Percentiles rank a stretch among this genome's conserved stretches.
Conservation (phyloP, 2,113 vertebrate species). For the Turnix velox region DNA sequence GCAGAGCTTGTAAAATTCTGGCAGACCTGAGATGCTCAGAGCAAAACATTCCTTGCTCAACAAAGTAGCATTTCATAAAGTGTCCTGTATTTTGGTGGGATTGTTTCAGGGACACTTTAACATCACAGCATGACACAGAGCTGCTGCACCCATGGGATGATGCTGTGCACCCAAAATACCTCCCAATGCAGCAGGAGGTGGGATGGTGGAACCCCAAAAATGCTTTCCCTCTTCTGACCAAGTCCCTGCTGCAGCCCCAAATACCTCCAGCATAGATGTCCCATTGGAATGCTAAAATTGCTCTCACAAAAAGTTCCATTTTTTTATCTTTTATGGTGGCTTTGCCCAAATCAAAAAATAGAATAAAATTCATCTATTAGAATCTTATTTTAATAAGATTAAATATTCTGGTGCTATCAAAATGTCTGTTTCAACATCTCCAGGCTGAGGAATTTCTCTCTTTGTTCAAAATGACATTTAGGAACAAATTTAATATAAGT, state of each 20-base stretch:
- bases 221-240: background rate
- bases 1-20: background rate
- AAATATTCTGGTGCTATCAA: slow-evolving; percentile 29
- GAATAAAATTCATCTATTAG: background rate
- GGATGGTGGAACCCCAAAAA: background rate
- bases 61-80: background rate
- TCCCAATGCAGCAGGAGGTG: background rate
- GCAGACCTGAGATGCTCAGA: background rate
- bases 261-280: background rate
- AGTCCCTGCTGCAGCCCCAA: background rate
- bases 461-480: slow-evolving; percentile 49
- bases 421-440: slow-evolving; percentile 34
- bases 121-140: background rate
- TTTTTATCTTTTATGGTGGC: background rate
- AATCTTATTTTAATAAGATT: slow-evolving; percentile 38
- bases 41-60: background rate
- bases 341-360: background rate
- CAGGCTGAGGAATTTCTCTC: slow-evolving; percentile 39
- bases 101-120: background rate
- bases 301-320: background rate
- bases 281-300: background rate
- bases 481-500: slow-evolving; percentile 31
- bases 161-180: background rate
- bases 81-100: background rate
- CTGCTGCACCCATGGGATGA: background rate